phyloP scores from a whole-genome alignment of 1,140 invertebrate species.

The Drosophila ironensis region DNA sequence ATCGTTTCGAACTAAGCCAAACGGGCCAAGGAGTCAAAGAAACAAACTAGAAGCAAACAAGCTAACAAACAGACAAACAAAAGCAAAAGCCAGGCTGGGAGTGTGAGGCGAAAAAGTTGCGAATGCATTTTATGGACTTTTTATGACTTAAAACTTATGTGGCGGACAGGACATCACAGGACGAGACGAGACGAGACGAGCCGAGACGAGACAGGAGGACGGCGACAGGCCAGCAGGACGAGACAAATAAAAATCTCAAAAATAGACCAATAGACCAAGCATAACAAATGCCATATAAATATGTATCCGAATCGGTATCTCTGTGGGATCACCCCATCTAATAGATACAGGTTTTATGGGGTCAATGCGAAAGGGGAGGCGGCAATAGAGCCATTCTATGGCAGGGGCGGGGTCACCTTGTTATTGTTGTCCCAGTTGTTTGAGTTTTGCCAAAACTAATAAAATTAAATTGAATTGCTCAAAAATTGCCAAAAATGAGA shows the following conservation, averaged over 20 bases:
- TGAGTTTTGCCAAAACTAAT: slow-evolving; percentile 78
- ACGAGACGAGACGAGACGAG: slow-evolving; percentile 23
- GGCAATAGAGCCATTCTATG: background rate
- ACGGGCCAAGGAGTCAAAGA: slow-evolving; percentile 4
- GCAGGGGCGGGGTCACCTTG: slow-evolving; percentile 34
- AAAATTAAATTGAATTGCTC: slow-evolving; percentile 81
- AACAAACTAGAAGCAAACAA: slow-evolving; percentile 26
- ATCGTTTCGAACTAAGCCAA: slow-evolving; percentile 12
- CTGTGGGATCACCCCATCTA: slow-evolving; percentile 30
- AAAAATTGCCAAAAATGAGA: slow-evolving; percentile 80
- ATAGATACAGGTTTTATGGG: slow-evolving; percentile 59
- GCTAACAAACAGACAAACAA: slow-evolving; percentile 1
- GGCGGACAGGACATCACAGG: too few species aligned
- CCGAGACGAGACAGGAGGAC: slow-evolving; percentile 2
- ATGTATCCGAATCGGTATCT: slow-evolving; percentile 51
- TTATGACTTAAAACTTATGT: slow-evolving; percentile 79
- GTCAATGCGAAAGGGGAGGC: slow-evolving; percentile 19
- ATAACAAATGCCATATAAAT: slow-evolving; percentile 76
- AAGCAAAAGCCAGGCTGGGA: slow-evolving; percentile 3
- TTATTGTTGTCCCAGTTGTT: slow-evolving; percentile 75
- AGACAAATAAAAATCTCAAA: slow-evolving; percentile 31
- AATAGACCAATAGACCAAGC: slow-evolving; percentile 49
- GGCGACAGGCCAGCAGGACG: slow-evolving; percentile 22
- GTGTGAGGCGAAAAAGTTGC: slow-evolving; percentile 43
- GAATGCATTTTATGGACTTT: slow-evolving; percentile 79